These are phyloP conservation scores for Ctenopoma multispine DNA, from an alignment of 2,797 vertebrate genomes.

Conservation along the genomic window DNA sequence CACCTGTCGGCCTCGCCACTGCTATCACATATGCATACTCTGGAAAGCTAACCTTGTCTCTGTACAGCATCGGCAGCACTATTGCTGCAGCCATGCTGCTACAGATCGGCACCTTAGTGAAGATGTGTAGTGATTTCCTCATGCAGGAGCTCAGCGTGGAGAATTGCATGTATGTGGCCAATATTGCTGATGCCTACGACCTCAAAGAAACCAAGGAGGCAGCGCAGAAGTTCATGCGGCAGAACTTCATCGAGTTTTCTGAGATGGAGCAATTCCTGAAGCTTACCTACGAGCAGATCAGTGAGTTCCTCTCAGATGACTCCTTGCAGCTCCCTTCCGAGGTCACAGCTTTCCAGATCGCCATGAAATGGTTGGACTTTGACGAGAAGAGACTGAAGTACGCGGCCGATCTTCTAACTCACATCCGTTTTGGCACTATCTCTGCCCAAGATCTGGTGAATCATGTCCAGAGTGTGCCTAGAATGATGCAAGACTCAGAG, in stretches of 20 bases:
- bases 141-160: conserved; percentile 96
- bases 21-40: conserved; percentile 97
- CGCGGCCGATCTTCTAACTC: conserved; percentile 91
- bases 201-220: conserved; percentile 93
- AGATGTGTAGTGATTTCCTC: conserved; percentile 99
- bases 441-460: conserved; percentile 96
- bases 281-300: conserved; percentile 98
- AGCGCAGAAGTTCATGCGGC: conserved; percentile 95
- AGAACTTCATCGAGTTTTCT: conserved; percentile 98
- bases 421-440: conserved; percentile 98
- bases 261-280: conserved; percentile 99
- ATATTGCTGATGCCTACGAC: conserved; percentile 95
- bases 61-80: conserved; percentile 97
- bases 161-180: conserved; percentile 97
- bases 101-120: conserved; percentile 93
- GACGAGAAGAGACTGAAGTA: conserved; percentile 97
- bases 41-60: conserved; percentile 95
- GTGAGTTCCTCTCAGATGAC: conserved; percentile 96
- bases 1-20: conserved; percentile 93
- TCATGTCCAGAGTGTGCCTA: conserved; percentile 94
- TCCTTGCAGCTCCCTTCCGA: conserved; percentile 96
- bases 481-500: conserved; percentile 98
- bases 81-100: conserved; percentile 94
- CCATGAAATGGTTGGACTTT: conserved; percentile 98
- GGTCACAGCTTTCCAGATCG: conserved; percentile 97